phyloP scores from a whole-genome alignment of 2,113 vertebrate genomes.

The Alexandromys fortis region DNA sequence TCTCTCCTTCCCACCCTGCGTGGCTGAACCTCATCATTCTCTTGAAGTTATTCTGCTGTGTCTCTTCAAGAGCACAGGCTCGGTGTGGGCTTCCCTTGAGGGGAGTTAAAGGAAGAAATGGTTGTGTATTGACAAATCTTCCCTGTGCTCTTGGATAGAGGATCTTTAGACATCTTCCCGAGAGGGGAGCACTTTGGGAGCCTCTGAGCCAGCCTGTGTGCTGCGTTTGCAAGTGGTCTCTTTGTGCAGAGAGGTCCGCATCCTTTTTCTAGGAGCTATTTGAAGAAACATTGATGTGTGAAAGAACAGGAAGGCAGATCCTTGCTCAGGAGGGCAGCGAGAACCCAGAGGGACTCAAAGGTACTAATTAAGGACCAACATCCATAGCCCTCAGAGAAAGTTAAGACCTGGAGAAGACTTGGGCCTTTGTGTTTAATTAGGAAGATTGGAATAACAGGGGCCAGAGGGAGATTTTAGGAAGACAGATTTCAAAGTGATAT shows the following conservation, averaged over 20 bases:
- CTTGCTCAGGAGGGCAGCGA: slow-evolving; percentile 26
- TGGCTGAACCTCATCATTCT: neutral
- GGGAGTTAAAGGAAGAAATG: slow-evolving; percentile 30
- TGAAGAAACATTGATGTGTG: slow-evolving; percentile 75
- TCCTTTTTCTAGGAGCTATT: slow-evolving; percentile 66
- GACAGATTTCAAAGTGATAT: slow-evolving; percentile 13
- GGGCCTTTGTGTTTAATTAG: slow-evolving; percentile 57
- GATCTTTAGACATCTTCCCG: slow-evolving; percentile 58
- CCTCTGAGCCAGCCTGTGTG: slow-evolving; percentile 50
- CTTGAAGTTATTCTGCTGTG: neutral
- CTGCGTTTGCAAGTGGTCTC: slow-evolving; percentile 62
- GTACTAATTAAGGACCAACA: slow-evolving; percentile 70
- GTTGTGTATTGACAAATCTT: slow-evolving; percentile 45
- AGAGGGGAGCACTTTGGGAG: neutral
- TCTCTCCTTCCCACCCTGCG: neutral
- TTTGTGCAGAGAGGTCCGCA: slow-evolving; percentile 31
- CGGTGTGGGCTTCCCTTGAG: slow-evolving; percentile 26
- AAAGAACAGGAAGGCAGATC: slow-evolving; percentile 63
- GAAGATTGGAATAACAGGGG: slow-evolving; percentile 31
- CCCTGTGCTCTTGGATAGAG: slow-evolving; percentile 59
- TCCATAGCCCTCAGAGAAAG: slow-evolving; percentile 27
- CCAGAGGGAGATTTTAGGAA: slow-evolving; percentile 25
- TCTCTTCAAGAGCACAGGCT: slow-evolving; percentile 11
- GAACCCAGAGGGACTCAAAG: slow-evolving; percentile 35
- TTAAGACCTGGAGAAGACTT: slow-evolving; percentile 11